These are phyloP conservation scores for Leucozona laternaria DNA, from an alignment of 2,888 invertebrate species.

Conservation along the genomic window DNA sequence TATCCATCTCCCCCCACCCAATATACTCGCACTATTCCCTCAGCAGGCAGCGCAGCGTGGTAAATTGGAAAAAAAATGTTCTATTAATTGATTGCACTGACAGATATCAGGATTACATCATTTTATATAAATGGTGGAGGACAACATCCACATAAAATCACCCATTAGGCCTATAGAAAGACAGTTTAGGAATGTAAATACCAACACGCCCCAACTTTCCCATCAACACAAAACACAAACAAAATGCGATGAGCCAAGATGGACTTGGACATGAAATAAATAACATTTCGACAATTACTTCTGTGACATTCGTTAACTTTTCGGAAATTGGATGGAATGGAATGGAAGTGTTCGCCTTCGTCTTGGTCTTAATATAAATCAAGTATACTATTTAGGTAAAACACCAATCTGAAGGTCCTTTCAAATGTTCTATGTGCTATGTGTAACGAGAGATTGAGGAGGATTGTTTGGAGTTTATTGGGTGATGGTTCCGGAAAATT, in stretches of 20 bases:
- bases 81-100: conserved; percentile 69
- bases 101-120: conserved; percentile 67
- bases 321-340: conserved; percentile 61
- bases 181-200: conserved; percentile 50
- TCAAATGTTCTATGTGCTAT: too few relatives aligned
- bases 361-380: conserved; percentile 54
- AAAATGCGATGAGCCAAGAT: background rate
- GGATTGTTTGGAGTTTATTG: background rate
- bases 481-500: conserved; percentile 21
- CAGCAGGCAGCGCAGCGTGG: background rate
- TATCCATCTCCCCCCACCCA: background rate
- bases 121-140: conserved; percentile 17
- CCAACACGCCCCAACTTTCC: conserved; percentile 18
- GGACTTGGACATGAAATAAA: conserved; percentile 44
- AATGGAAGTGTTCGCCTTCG: background rate
- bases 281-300: conserved; percentile 65
- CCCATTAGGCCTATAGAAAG: conserved; percentile 20
- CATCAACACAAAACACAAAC: background rate
- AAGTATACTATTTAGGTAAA: conserved; percentile 61
- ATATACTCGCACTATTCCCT: background rate
- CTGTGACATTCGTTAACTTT: conserved; percentile 70
- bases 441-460: background rate
- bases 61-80: conserved; percentile 67
- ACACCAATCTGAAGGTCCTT: conserved; percentile 68
- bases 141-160: conserved; percentile 26